These are phyloP conservation scores for Lacanobia oleracea DNA, from an alignment of 2,888 invertebrate genomes.

Conservation along the genomic window DNA sequence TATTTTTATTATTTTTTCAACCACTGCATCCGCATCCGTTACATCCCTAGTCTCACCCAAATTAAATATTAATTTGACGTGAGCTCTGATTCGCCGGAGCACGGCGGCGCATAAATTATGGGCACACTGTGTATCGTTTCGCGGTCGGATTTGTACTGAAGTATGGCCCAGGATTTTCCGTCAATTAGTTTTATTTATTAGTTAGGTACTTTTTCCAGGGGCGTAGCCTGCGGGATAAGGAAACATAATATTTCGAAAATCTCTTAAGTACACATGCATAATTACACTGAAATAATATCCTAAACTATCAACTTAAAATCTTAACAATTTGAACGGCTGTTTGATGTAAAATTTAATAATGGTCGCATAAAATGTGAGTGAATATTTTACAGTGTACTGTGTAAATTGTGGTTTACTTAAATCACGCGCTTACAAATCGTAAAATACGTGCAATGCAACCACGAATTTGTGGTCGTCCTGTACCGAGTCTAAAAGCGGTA, in stretches of 20 bases:
- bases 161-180: neutral
- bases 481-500: neutral
- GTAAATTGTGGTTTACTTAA: neutral
- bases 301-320: too few species aligned
- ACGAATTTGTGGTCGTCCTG: slow-evolving; percentile 3
- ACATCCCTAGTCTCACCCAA: neutral
- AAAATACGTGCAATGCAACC: slow-evolving; percentile 1
- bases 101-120: slow-evolving; percentile 15
- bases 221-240: too few species aligned
- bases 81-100: neutral
- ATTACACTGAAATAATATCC: too few species aligned
- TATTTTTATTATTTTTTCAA: too few species aligned
- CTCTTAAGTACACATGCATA: too few species aligned
- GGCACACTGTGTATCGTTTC: neutral
- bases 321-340: neutral
- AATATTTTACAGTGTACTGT: neutral
- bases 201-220: too few species aligned
- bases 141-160: slow-evolving; percentile 9
- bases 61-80: slow-evolving; percentile 21
- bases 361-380: neutral
- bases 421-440: neutral
- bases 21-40: too few species aligned
- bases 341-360: neutral
- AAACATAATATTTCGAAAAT: too few species aligned
- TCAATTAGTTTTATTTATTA: neutral